phyloP scores from a whole-genome alignment of 2,888 invertebrate genomes.

The Shargacucullia verbasci region DNA sequence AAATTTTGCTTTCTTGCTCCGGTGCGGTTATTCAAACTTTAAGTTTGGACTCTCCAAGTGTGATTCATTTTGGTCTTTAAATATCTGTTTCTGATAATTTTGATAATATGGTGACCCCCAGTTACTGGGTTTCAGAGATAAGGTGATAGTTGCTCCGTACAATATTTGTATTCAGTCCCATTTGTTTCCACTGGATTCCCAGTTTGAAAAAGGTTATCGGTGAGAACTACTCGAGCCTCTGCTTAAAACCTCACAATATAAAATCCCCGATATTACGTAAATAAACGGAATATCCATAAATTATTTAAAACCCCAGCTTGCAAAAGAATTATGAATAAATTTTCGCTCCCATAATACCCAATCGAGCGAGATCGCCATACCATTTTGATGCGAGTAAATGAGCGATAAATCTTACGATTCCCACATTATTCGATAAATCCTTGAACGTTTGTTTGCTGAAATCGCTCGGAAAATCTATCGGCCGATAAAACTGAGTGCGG shows the following conservation, averaged over 20 bases:
- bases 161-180: too few relatives aligned
- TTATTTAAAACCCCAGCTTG: slow-evolving; percentile 22
- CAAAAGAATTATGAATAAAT: slow-evolving; percentile 54
- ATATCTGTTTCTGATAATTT: too few relatives aligned
- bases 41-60: too few relatives aligned
- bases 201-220: too few relatives aligned
- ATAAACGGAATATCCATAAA: slow-evolving; percentile 14
- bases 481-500: slow-evolving; percentile 61
- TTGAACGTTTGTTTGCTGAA: slow-evolving; percentile 58
- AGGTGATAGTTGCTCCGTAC: too few relatives aligned
- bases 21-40: too few relatives aligned
- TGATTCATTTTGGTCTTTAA: too few relatives aligned
- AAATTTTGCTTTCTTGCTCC: too few relatives aligned
- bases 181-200: too few relatives aligned
- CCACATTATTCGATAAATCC: slow-evolving; percentile 59
- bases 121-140: too few relatives aligned
- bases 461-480: slow-evolving; percentile 63
- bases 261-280: not conserved
- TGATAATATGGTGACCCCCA: too few relatives aligned
- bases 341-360: slow-evolving; percentile 34
- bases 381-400: slow-evolving; percentile 53
- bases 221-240: too few relatives aligned
- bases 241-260: not conserved
- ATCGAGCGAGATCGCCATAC: slow-evolving; percentile 36
- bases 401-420: slow-evolving; percentile 53